Base-by-base conservation (phyloP, 2,888 invertebrate species). In the Cybosia mesomella region DNA sequence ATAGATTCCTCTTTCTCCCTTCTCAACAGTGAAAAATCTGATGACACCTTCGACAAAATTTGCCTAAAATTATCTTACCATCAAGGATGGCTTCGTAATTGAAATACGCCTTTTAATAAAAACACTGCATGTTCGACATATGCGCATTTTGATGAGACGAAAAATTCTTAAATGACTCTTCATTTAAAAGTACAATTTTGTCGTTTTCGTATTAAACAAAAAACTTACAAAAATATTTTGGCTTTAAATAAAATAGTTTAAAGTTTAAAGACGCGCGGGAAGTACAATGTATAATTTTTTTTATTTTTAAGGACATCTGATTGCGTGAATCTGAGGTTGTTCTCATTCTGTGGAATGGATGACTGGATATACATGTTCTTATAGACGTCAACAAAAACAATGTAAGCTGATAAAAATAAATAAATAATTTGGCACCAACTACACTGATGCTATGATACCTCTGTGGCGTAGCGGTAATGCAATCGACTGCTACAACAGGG, bases 121-220 rank as follows among this genome's bases (percentile, higher is more conserved):
- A 79, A 77, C 76, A 67, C 65, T 57, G 59, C 72, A 72, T 68
- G 61, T 64, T 24, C 77, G 65, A 83, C 83, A 75, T 87, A 90
- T 90, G 90, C 85, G 89, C 90, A 90, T 90, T 85, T 87, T 89
- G 82, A 91, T 90, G 88, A 89, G 82, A 75, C 79, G 73, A 71
- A 77, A 86, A 87, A 88, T 85, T 83, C 83, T 85, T 88, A 89
- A 85, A 90, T 87, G 87, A 87, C 84, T 83, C 81, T 87, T 83
- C 83, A 89, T 90, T 90, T 90, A 87, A 88, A 90, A 85, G 89
- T 90, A 87, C 81, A 89, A 89, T 89, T 83, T 81, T 70, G 57
- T 54, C 67, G 68, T 71, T 71, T 70, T 7, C 66, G 55, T 22
- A 2, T 73, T 53, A 15, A 53, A 61, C 68, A 70, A 84, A 80